Evolutionary conservation across 2,113 vertebrate species (phyloP), one percentile per base, ranked within the genome.

Genomic region (Rhea americana): DNA sequence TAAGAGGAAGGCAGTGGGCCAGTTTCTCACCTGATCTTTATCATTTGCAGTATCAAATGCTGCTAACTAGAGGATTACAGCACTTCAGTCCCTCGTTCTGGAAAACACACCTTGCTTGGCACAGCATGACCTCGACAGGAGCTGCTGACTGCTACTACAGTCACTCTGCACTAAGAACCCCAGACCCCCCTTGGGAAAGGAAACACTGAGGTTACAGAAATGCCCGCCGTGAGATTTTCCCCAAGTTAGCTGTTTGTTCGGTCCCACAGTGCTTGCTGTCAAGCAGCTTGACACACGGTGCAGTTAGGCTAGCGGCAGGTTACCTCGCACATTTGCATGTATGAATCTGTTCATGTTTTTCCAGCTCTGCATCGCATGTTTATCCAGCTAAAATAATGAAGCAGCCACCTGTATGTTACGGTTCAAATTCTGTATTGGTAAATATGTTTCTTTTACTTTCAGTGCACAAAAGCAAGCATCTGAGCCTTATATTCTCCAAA

Each of bases 381-480:
- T 39, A 91, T 83, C 76, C 80, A 93, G 87, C 51, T 63, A 78
- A 95, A 91, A 88, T 78, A 90, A 83, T 45, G 79, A 92, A 92
- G 87, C 70, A 95, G 93, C 91, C 91, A 72, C 81, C 87, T 43
- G 77, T 66, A 65, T 70, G 85, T 84, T 93, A 62, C 62, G 85
- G 91, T 90, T 93, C 85, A 94, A 83, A 47, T 22, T 94, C 72
- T 78, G 68, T 91, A 77, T 82, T 82, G 74, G 83, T 94, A 94
- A 94, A 96, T 85, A 91, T 21, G 56, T 51, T 91, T 78, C 78
- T 85, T 22, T 53, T 74, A 32, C 30, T 84, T 87, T 83, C 78
- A 53, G 47, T 73, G 56, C 50, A 87, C 32, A 47, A 83, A 93
- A 95, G 66, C 93, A 94, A 93, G 87, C 50, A 91, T 24, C n/a